Percentiles rank a stretch among this genome's conserved stretches.
Conservation (phyloP, 1,140 invertebrate species). For the Achroia grisella region DNA sequence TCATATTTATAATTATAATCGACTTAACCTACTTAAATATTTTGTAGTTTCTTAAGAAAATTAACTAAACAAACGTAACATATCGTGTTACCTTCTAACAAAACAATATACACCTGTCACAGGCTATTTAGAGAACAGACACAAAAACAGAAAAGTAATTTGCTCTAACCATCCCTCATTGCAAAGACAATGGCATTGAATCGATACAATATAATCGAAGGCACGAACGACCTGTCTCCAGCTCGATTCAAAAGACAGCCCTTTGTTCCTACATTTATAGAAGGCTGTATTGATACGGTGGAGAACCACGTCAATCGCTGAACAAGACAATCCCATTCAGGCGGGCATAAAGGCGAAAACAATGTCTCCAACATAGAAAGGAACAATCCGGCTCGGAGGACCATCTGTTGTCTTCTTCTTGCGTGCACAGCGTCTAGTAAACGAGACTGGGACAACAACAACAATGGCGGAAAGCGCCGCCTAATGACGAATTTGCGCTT, state of each 20-base stretch:
- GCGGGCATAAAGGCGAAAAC: constrained; percentile 71
- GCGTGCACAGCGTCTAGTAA: constrained; percentile 12
- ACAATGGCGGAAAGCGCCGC: constrained; percentile 68
- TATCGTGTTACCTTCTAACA: no score
- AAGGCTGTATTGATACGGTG: constrained; percentile 65
- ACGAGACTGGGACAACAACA: constrained; percentile 42
- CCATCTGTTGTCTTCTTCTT: constrained; percentile 50
- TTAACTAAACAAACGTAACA: neutral
- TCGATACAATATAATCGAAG: constrained; percentile 71
- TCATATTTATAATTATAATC: no score
- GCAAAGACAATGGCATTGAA: constrained; percentile 58
- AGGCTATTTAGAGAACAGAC: neutral
- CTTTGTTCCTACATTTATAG: constrained; percentile 69
- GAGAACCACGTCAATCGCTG: constrained; percentile 66
- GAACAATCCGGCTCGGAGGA: constrained; percentile 69
- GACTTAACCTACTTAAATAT: no score
- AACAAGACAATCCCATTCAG: constrained; percentile 75
- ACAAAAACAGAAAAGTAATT: constrained; percentile 66
- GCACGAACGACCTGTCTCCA: constrained; percentile 62
- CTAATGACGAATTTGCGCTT: constrained; percentile 74
- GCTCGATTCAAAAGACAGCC: constrained; percentile 68
- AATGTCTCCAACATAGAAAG: constrained; percentile 73
- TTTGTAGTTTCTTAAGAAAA: no score
- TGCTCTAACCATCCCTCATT: constrained; percentile 67
- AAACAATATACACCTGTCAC: neutral